These are phyloP conservation scores for Diabrotica undecimpunctata DNA, from an alignment of 1,140 invertebrate species.

Conservation along the genomic window DNA sequence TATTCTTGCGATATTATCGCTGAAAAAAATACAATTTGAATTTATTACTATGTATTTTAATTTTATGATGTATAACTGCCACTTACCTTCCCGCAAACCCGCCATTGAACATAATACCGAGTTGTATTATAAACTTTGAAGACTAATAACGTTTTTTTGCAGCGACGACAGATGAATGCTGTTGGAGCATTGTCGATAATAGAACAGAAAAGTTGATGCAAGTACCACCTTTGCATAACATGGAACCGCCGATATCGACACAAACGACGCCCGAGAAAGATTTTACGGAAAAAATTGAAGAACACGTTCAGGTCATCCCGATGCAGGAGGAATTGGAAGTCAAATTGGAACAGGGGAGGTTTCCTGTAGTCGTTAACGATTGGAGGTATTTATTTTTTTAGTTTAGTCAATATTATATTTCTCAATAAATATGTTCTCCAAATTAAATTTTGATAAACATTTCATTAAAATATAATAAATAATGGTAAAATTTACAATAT, in stretches of 20 bases:
- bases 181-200: conserved; percentile 50
- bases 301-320: conserved; percentile 50
- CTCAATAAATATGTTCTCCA: no score
- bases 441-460: no score
- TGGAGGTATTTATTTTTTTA: conserved; percentile 32
- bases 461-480: no score
- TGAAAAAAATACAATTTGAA: no score
- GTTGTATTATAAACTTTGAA: no score
- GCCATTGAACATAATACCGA: no score
- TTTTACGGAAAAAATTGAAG: conserved; percentile 14
- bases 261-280: conserved; percentile 1
- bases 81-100: no score
- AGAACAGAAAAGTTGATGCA: conserved; percentile 49
- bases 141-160: conserved; percentile 8
- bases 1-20: no score
- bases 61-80: no score
- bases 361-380: conserved; percentile 43
- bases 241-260: conserved; percentile 35
- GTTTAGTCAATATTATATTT: no score
- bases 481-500: no score
- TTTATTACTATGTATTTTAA: no score
- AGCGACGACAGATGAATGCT: conserved; percentile 42
- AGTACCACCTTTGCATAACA: conserved; percentile 43
- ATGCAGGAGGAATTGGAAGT: conserved; percentile 55
- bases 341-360: conserved; percentile 48